Base-by-base conservation (phyloP, 2,797 vertebrate genomes). In the Epinephelus awoara region DNA sequence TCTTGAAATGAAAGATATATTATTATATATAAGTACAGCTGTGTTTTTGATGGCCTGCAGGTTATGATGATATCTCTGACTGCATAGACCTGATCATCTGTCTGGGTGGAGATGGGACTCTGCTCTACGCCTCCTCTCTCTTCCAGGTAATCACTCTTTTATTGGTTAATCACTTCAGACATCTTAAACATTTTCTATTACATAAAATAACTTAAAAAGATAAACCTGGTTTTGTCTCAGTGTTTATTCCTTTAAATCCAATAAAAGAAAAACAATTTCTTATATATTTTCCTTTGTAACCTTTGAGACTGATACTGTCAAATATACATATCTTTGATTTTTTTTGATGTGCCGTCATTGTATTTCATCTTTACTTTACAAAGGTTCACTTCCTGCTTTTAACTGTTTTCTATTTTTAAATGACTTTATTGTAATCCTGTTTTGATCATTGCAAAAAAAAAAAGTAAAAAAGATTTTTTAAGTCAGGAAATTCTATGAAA, bases 1-100 rank as follows among this genome's bases (percentile, higher is more conserved):
- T 10, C 9, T 42, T 42, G 11, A 11, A 42, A 12, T 42, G 11
- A 42, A 34, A 34, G 34, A 34, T 34, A 34, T 34, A 34, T 34
- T 34, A 27, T 27, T 27, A 29, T 29, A 29, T 29, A 29, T 29
- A 34, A 34, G 7, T 34, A 8, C 7, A 7, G 7, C 34, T 34
- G 34, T 73, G 74, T 72, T 71, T 72, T 55, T 68, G 5, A 79
- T 2, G 5, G 19, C 29, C 6, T 72, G 17, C 86, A 96, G 96
- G 96, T 27, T 96, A 90, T 54, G 96, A 96, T 52, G 96, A 96
- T 70, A 96, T 96, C 72, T 96, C 96, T 0, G 93, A 96, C 78
- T 96, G 94, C 84, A 95, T 96, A 2, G 96, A 96, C 83, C 91
- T 96, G 77, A 96, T 96, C 66, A 95, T 96, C 87, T 96, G 96